Evolutionary conservation across 1,140 invertebrate species (phyloP).

Genomic region (Bombus breviceps): DNA sequence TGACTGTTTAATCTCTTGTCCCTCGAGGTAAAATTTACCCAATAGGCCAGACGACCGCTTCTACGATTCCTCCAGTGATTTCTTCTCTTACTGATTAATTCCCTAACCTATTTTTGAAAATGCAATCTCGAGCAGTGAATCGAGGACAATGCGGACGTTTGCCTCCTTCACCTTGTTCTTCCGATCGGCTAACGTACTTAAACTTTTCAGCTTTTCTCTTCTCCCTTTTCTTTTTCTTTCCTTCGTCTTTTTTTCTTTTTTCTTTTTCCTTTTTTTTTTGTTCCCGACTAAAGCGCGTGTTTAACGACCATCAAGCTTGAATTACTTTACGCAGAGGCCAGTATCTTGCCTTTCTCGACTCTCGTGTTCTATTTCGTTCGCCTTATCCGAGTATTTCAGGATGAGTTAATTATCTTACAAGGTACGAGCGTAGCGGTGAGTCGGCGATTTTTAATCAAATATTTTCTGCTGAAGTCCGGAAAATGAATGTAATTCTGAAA

Average conservation of each 20-base stretch:
- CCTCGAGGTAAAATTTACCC: slow-evolving; percentile 10
- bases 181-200: neutral
- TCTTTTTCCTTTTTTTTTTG: neutral
- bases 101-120: slow-evolving; percentile 45
- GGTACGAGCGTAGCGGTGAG: neutral
- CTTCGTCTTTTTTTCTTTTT: neutral
- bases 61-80: slow-evolving; percentile 18
- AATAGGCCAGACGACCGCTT: neutral
- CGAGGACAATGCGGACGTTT: slow-evolving; percentile 35
- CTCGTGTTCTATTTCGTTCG: neutral
- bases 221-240: neutral
- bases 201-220: neutral
- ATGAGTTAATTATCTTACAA: slow-evolving; percentile 14
- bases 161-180: neutral
- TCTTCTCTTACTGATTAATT: slow-evolving; percentile 41
- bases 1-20: slow-evolving; percentile 48
- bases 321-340: neutral
- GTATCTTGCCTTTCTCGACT: neutral
- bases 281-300: neutral
- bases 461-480: neutral
- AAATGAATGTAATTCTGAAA: neutral
- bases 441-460: slow-evolving; percentile 21
- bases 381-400: neutral
- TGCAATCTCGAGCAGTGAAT: slow-evolving; percentile 28
- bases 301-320: neutral